Evolutionary conservation across 2,888 invertebrate genomes (phyloP).

Genomic region (Campoplex nolae): DNA sequence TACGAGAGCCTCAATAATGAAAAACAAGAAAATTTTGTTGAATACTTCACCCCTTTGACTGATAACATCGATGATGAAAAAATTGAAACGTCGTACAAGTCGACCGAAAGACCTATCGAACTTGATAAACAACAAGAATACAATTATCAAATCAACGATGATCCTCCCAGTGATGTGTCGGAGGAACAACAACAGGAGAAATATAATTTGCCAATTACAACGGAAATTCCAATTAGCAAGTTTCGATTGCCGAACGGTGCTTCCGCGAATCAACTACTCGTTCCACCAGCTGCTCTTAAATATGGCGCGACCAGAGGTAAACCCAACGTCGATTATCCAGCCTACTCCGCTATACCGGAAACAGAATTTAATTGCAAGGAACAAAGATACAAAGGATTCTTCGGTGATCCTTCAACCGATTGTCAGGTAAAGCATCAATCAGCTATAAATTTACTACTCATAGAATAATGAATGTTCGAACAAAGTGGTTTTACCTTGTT

Average conservation of each 20-base stretch:
- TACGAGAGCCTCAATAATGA: slow-evolving; percentile 61
- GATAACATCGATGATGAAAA: slow-evolving; percentile 74
- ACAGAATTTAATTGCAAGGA: slow-evolving; percentile 93
- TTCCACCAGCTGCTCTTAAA: slow-evolving; percentile 75
- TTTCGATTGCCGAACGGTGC: slow-evolving; percentile 71
- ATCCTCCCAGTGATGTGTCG: slow-evolving; percentile 72
- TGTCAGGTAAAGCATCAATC: slow-evolving; percentile 88
- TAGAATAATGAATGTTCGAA: background rate
- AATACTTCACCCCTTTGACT: slow-evolving; percentile 78
- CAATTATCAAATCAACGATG: slow-evolving; percentile 76
- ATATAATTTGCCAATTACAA: slow-evolving; percentile 71
- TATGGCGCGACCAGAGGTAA: slow-evolving; percentile 85
- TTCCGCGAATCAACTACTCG: slow-evolving; percentile 58
- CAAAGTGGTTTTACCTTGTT: background rate
- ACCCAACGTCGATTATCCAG: slow-evolving; percentile 93
- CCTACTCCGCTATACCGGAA: slow-evolving; percentile 90
- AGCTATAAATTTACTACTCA: background rate
- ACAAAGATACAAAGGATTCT: slow-evolving; percentile 95
- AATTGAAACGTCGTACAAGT: background rate
- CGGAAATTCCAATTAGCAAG: slow-evolving; percentile 71
- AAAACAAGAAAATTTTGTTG: slow-evolving; percentile 74
- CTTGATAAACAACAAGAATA: slow-evolving; percentile 64
- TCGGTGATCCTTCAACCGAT: slow-evolving; percentile 94
- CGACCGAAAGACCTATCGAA: slow-evolving; percentile 24
- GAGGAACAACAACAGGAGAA: slow-evolving; percentile 71